Conservation (phyloP, 1,140 invertebrate genomes). For the Stegodyphus dumicola region DNA sequence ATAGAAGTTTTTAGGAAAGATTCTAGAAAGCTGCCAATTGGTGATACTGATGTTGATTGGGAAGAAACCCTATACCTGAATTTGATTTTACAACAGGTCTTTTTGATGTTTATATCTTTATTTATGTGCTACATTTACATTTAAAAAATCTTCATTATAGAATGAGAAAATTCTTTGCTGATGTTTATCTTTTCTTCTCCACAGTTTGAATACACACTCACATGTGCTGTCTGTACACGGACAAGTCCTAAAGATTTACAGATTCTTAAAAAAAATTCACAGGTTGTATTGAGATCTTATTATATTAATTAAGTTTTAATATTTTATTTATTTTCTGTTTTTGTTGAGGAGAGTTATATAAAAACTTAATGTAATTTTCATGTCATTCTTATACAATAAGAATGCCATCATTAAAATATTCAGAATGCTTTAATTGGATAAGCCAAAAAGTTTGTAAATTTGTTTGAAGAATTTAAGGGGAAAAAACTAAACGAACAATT, state of each 20-base stretch:
- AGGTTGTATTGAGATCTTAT: conserved; percentile 70
- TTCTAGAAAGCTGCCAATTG: conserved; percentile 93
- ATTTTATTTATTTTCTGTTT: background rate
- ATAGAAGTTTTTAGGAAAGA: conserved; percentile 96
- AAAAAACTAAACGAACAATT: no score
- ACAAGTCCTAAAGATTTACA: conserved; percentile 97
- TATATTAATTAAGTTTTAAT: background rate
- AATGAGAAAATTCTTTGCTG: background rate
- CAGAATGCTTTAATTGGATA: no score
- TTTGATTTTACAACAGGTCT: conserved; percentile 92
- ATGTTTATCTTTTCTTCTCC: conserved; percentile 7
- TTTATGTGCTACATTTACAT: background rate
- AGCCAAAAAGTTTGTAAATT: no score
- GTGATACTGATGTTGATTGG: conserved; percentile 97
- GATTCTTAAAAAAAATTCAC: conserved; percentile 91
- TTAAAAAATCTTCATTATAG: background rate
- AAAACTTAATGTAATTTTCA: no score
- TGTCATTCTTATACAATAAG: no score
- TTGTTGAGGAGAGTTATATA: background rate
- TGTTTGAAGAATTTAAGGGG: no score
- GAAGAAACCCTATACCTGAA: conserved; percentile 99
- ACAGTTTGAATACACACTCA: conserved; percentile 94
- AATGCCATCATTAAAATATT: no score
- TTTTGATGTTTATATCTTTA: background rate
- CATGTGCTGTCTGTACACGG: conserved; percentile 95